Evolutionary conservation across 2,113 vertebrate genomes (phyloP), one percentile per base, ranked within the genome.

Genomic region (Scatophagus argus): DNA sequence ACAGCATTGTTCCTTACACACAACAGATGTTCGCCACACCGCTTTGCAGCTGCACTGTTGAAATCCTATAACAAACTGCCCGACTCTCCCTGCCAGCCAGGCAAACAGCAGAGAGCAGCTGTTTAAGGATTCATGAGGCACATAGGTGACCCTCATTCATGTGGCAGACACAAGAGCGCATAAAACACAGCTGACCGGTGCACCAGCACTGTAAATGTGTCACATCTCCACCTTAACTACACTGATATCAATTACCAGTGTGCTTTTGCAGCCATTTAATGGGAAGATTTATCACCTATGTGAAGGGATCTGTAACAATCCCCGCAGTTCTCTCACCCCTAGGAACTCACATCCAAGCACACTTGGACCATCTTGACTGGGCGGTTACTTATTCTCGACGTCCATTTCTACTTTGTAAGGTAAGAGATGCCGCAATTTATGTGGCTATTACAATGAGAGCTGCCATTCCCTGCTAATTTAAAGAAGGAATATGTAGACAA

Each of bases 71-170:
- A 88, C 87, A 74, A 84, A 87, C 41, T 80, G 71, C 69, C 44
- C 21, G 29, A 27, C 58, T 80, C 74, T 69, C 62, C 9, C 80
- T 47, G 72, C 84, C 82, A 74, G 68, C 74, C 83, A 23, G 70
- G 76, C 62, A 36, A 68, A 79, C 81, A 77, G 88, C 87, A 49
- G 72, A 79, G 69, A 90, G 93, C 91, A 92, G 91, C 93, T 94
- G 93, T 77, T 94, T 91, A 93, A 94, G 91, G 91, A 94, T 94
- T 94, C 93, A 94, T 91, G 91, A 94, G 90, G 90, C 92, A 93
- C 91, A 79, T 86, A 91, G 91, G 89, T 93, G 91, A 94, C 92
- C 93, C 94, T 91, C 81, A 86, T 90, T 89, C 86, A 82, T 43
- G 82, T 87, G 87, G 86, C 86, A 87, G 78, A 78, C 85, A 87